Percentiles rank a stretch among this genome's conserved stretches.
phyloP scores from a whole-genome alignment of 1,140 invertebrate genomes.

The Cryptotermes secundus region DNA sequence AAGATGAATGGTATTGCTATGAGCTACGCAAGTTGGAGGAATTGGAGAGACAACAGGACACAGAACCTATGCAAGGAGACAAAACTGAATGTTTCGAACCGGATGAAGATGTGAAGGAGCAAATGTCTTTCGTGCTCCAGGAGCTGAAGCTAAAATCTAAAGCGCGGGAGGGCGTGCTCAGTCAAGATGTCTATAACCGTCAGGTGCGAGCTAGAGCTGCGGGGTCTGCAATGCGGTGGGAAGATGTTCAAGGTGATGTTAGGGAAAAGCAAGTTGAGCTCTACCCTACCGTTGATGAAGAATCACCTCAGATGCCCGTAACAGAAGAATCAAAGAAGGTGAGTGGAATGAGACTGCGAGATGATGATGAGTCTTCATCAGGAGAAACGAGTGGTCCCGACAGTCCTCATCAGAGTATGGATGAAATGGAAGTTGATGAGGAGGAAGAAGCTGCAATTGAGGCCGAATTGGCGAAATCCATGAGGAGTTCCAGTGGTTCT shows the following conservation, averaged over 20 bases:
- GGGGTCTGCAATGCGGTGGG: slow-evolving; percentile 41
- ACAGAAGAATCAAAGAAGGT: neutral
- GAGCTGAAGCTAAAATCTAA: slow-evolving; percentile 71
- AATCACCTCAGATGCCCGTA: neutral
- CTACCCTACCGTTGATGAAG: neutral
- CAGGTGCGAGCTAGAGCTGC: slow-evolving; percentile 39
- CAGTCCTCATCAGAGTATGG: slow-evolving; percentile 70
- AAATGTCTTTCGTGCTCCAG: slow-evolving; percentile 72
- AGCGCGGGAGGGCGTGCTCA: slow-evolving; percentile 41
- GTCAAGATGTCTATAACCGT: slow-evolving; percentile 40
- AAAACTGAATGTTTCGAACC: slow-evolving; percentile 62
- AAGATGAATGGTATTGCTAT: slow-evolving; percentile 92
- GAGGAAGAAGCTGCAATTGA: slow-evolving; percentile 40
- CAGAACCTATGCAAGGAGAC: slow-evolving; percentile 59
- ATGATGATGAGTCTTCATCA: slow-evolving; percentile 55
- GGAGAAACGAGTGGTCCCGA: slow-evolving; percentile 86
- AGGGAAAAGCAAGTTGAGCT: slow-evolving; percentile 13
- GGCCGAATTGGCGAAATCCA: slow-evolving; percentile 35
- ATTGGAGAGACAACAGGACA: slow-evolving; percentile 66
- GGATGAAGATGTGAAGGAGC: slow-evolving; percentile 69
- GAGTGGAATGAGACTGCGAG: neutral
- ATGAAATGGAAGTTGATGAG: slow-evolving; percentile 64
- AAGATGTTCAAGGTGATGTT: slow-evolving; percentile 36
- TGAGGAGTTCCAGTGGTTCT: slow-evolving; percentile 33
- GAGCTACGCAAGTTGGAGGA: slow-evolving; percentile 83